These are phyloP conservation scores for Heliconius eleuchia DNA, from an alignment of 1,140 invertebrate genomes.

Conservation along the genomic window DNA sequence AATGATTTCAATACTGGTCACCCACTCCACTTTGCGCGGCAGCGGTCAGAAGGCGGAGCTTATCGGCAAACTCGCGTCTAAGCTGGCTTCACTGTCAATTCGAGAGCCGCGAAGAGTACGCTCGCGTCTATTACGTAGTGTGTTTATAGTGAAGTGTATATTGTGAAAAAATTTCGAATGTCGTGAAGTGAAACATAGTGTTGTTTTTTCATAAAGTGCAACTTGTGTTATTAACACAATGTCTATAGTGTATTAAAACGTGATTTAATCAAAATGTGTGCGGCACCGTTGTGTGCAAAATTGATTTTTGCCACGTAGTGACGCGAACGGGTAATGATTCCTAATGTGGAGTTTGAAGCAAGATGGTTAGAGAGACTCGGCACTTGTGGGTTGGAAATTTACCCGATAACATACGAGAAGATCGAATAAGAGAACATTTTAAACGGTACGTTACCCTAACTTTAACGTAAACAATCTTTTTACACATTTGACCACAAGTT, in stretches of 20 bases:
- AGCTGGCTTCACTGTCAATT: constrained; percentile 80
- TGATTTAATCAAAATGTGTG: constrained; percentile 79
- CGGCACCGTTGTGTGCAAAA: constrained; percentile 78
- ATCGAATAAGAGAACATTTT: constrained; percentile 97
- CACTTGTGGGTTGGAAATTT: constrained; percentile 99
- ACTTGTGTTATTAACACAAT: constrained; percentile 70
- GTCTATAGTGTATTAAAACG: constrained; percentile 66
- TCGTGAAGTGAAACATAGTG: constrained; percentile 78
- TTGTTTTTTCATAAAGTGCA: constrained; percentile 69
- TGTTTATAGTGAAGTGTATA: constrained; percentile 81
- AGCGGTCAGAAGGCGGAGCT: constrained; percentile 81
- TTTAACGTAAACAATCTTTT: background rate
- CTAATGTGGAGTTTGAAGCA: constrained; percentile 84
- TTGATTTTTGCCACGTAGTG: constrained; percentile 82
- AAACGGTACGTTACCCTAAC: constrained; percentile 89
- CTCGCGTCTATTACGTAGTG: constrained; percentile 80
- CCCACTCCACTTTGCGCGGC: constrained; percentile 80
- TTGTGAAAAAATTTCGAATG: constrained; percentile 79
- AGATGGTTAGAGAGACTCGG: constrained; percentile 99
- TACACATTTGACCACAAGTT: background rate
- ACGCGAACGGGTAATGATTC: constrained; percentile 81
- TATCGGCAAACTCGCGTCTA: constrained; percentile 81
- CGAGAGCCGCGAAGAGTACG: constrained; percentile 80
- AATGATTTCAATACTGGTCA: constrained; percentile 41
- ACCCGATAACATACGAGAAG: constrained; percentile 98